These are phyloP conservation scores for Nomada goodeniana DNA, from an alignment of 2,888 invertebrate species.

Conservation along the genomic window DNA sequence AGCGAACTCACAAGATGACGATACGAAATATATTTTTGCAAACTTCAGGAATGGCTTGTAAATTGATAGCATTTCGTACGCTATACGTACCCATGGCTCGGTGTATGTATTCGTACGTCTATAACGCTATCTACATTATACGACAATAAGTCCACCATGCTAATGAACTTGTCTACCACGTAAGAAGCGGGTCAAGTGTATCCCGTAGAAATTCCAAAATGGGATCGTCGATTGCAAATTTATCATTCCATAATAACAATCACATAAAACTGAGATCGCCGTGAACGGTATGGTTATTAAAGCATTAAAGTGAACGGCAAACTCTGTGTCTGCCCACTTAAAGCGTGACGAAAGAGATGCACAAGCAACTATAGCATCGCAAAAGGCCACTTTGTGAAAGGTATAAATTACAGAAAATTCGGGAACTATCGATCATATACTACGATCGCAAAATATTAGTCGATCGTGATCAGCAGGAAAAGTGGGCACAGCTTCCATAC, in stretches of 20 bases:
- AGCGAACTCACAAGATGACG: not conserved
- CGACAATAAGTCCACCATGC: not conserved
- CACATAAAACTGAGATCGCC: not conserved
- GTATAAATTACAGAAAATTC: conserved; percentile 15
- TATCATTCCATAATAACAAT: not conserved
- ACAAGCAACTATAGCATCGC: not conserved
- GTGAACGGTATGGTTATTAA: not conserved
- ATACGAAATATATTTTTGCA: conserved; percentile 9
- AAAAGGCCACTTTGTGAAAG: not conserved
- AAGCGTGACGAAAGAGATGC: not conserved
- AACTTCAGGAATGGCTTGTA: conserved; percentile 2
- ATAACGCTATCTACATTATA: not conserved
- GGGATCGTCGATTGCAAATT: not conserved
- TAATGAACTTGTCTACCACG: not conserved
- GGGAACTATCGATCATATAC: not conserved
- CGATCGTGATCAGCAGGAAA: conserved; percentile 19
- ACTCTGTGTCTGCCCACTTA: not conserved
- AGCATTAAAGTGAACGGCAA: not conserved
- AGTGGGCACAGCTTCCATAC: not conserved
- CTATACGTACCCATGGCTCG: not conserved
- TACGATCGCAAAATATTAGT: conserved; percentile 3
- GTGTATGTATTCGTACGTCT: not conserved
- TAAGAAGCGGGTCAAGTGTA: not conserved
- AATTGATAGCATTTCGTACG: conserved; percentile 26
- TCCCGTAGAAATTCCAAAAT: too few relatives aligned